Percentiles rank a stretch among this genome's conserved stretches.
Evolutionary conservation across 1,140 invertebrate species (phyloP).

Genomic region (Asbolus verrucosus): DNA sequence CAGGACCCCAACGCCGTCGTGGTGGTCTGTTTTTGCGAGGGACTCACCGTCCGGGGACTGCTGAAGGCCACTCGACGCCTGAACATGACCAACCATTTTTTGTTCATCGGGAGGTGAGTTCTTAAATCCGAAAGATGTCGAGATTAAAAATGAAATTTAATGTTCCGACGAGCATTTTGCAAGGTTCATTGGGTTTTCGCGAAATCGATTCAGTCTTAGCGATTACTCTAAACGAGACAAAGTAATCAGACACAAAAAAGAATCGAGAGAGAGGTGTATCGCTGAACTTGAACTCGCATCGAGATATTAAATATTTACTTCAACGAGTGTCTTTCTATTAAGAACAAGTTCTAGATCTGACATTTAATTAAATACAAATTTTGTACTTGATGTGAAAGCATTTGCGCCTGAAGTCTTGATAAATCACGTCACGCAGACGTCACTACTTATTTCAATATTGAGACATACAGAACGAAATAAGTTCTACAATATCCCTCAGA

Average conservation of each 20-base stretch:
- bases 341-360: no score
- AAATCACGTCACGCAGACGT: slow-evolving; percentile 17
- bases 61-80: slow-evolving; percentile 74
- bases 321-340: background rate
- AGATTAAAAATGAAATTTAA: no score
- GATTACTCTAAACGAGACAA: no score
- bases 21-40: slow-evolving; percentile 89
- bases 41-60: slow-evolving; percentile 78
- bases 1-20: slow-evolving; percentile 74
- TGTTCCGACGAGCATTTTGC: no score
- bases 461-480: background rate
- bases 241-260: no score
- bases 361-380: slow-evolving; percentile 10
- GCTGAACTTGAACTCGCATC: no score
- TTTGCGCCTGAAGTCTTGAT: slow-evolving; percentile 26
- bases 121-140: slow-evolving; percentile 50
- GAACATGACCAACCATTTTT: slow-evolving; percentile 73
- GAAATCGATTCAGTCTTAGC: no score
- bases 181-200: no score
- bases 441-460: slow-evolving; percentile 28
- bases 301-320: background rate
- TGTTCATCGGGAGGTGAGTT: slow-evolving; percentile 76
- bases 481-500: slow-evolving; percentile 1
- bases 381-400: slow-evolving; percentile 1
- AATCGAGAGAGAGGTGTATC: no score